Evolutionary conservation across 1,140 invertebrate species (phyloP).

Genomic region (Araneus ventricosus): DNA sequence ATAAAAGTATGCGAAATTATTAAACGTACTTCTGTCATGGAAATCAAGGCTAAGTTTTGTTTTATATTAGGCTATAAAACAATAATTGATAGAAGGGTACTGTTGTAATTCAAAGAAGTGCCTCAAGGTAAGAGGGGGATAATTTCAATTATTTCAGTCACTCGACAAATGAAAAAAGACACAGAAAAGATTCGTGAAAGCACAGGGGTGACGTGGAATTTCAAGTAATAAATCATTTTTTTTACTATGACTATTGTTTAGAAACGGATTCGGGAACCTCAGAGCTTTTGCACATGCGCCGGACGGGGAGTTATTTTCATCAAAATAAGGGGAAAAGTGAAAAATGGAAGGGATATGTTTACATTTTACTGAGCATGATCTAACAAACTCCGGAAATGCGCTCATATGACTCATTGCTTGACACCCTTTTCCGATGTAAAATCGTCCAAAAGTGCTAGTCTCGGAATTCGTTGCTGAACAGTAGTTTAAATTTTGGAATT

Average conservation of each 20-base stretch:
- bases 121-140: background rate
- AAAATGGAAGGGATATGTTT: too few species aligned
- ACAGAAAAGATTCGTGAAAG: background rate
- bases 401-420: too few species aligned
- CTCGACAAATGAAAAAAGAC: background rate
- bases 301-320: too few species aligned
- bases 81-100: background rate
- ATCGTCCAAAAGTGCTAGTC: too few species aligned
- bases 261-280: too few species aligned
- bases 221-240: background rate
- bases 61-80: background rate
- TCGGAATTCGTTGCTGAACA: too few species aligned
- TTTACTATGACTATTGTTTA: too few species aligned
- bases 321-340: too few species aligned
- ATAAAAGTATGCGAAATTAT: constrained; percentile 8
- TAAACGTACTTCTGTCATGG: background rate
- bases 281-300: too few species aligned
- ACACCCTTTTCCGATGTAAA: too few species aligned
- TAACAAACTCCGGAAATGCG: too few species aligned
- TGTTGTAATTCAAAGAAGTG: background rate
- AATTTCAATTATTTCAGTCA: background rate
- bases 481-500: background rate
- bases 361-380: too few species aligned
- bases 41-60: background rate
- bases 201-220: background rate